These are phyloP conservation scores for Athrips mouffetella DNA, from an alignment of 2,888 invertebrate species.

Conservation along the genomic window DNA sequence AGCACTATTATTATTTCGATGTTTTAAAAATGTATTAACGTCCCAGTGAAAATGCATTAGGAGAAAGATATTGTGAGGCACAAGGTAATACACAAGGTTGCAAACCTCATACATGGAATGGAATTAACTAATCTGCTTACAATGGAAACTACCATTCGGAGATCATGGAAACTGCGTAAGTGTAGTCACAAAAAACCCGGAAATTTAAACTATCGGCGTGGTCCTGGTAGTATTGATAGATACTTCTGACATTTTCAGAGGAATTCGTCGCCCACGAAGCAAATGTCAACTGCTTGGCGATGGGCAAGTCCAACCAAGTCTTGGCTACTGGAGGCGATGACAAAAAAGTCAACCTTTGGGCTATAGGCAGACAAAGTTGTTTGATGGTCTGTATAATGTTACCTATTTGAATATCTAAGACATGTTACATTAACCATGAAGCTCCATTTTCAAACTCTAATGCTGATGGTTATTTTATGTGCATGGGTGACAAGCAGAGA, in stretches of 20 bases:
- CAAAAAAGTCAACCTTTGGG: conserved; percentile 98
- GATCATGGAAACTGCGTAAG: conserved; percentile 92
- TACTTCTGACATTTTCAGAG: conserved; percentile 73
- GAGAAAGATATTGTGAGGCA: no score
- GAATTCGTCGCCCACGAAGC: conserved; percentile 92
- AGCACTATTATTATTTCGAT: no score
- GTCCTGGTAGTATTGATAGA: background rate
- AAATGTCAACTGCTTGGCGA: conserved; percentile 91
- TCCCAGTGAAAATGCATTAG: no score
- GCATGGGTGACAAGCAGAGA: no score
- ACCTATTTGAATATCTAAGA: no score
- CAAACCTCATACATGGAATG: conserved; percentile 39
- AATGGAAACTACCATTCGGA: conserved; percentile 78
- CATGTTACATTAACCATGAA: no score
- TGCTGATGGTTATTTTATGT: no score
- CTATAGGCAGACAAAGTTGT: conserved; percentile 95
- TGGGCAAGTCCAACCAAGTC: conserved; percentile 94
- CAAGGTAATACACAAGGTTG: conserved; percentile 32
- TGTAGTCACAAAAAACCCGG: conserved; percentile 30
- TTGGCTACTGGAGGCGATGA: conserved; percentile 97
- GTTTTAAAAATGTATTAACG: no score
- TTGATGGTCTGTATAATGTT: conserved; percentile 85
- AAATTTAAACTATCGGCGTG: background rate
- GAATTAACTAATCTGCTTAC: conserved; percentile 37
- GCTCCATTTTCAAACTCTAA: no score